Evolutionary conservation across 1,140 invertebrate genomes (phyloP).

Genomic region (Euschistus heros): DNA sequence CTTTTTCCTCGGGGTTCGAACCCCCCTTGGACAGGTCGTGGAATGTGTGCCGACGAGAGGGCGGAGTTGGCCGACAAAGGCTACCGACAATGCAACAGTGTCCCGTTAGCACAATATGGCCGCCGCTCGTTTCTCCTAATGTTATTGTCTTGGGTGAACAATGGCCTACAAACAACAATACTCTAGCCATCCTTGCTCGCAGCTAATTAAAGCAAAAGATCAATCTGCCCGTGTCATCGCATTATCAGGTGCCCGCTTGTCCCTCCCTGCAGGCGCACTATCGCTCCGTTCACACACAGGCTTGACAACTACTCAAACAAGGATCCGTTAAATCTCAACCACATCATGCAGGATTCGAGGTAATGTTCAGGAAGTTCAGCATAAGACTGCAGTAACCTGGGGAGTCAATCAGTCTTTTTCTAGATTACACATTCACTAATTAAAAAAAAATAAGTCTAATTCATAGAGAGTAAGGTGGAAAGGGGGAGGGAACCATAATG

Average conservation of each 20-base stretch:
- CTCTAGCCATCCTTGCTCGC: not conserved
- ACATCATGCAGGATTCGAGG: too few relatives aligned
- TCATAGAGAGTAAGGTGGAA: too few relatives aligned
- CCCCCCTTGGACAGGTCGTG: not conserved
- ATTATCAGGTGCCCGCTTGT: not conserved
- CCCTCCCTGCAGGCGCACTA: not conserved
- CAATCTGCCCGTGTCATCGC: slow-evolving; percentile 6
- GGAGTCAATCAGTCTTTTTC: too few relatives aligned
- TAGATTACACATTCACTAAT: too few relatives aligned
- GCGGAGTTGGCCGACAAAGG: not conserved
- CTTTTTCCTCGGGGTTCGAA: not conserved
- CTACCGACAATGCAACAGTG: not conserved
- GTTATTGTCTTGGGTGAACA: slow-evolving; percentile 1
- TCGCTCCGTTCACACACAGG: too few relatives aligned
- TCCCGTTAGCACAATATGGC: slow-evolving; percentile 6
- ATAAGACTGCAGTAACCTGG: too few relatives aligned
- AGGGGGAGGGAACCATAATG: too few relatives aligned
- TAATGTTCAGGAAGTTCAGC: too few relatives aligned
- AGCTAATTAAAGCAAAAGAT: slow-evolving; percentile 2
- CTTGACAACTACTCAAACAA: too few relatives aligned
- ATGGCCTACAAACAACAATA: slow-evolving; percentile 3
- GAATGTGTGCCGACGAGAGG: slow-evolving; percentile 4
- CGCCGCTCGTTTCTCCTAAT: slow-evolving; percentile 6
- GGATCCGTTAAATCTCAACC: too few relatives aligned
- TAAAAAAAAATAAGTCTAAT: too few relatives aligned